Base-by-base conservation (phyloP, 2,113 vertebrate species). In the Ctenodactylus gundi region DNA sequence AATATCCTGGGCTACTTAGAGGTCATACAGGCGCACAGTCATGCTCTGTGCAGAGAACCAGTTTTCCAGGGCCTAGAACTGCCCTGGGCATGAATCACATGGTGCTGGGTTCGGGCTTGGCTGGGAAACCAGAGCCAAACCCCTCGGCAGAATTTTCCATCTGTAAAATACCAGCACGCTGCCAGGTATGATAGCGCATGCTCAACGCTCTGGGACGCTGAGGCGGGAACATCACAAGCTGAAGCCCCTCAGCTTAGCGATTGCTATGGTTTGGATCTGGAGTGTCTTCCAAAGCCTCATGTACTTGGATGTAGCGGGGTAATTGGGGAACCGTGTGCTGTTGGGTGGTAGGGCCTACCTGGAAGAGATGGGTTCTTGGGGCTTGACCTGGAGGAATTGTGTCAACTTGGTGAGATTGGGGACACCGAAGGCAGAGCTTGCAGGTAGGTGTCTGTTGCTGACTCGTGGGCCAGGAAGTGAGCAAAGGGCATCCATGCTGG, bases 1-100 rank as follows among this genome's bases (percentile, higher is more conserved):
- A 41, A 25, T 34, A 77, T 34, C 67, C 68, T 7, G 0, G 60
- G 34, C 64, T 36, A 25, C 49, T n/a, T 7, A 7, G 41, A 53
- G 20, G 25, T 58, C 36, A 2, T 23, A 1, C 0, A 0, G 14
- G 1, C 29, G 18, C 39, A 20, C 4, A 31, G 58, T 57, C 60
- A 25, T 39, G 17, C 29, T 65, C 68, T 41, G 57, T 57, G 72
- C 39, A 82, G 0, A 27, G 14, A 0, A 1, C 29, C 72, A 44
- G 3, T 85, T 87, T 36, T 46, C 46, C 49, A 57, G 75, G 64
- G 29, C n/a, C 65, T 39, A 57, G 31, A 25, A 36, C 64, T 62
- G 4, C 41, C n/a, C 64, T 31, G 57, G 20, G 49, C 82, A 85
- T 21, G 25, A 80, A 21, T 77, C 51, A 53, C 39, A 58, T 20